These are phyloP conservation scores for Sphaerodactylus townsendi DNA, from an alignment of 2,113 vertebrate species.

Conservation along the genomic window DNA sequence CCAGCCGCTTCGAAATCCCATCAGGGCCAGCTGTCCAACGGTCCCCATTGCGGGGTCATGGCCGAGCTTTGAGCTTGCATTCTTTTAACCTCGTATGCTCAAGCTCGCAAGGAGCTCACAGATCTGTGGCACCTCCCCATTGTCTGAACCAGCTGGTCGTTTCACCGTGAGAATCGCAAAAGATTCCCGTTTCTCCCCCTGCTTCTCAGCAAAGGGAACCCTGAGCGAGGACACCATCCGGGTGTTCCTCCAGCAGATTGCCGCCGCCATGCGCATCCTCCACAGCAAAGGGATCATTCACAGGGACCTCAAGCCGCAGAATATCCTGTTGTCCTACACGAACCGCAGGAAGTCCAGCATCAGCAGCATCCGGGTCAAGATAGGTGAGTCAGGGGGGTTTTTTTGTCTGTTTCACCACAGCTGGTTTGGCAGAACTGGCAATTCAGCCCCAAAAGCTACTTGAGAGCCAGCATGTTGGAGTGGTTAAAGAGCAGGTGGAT, in stretches of 20 bases:
- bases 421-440: no score
- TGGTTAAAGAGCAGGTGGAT: no score
- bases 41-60: no score
- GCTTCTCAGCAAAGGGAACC: conserved; percentile 87
- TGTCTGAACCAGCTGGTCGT: no score
- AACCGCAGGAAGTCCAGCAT: conserved; percentile 85
- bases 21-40: no score
- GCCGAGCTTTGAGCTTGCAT: no score
- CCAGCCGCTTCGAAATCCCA: no score
- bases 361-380: conserved; percentile 94
- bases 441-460: neutral
- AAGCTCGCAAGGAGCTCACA: no score
- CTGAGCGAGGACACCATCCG: conserved; percentile 93
- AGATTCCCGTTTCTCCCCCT: neutral
- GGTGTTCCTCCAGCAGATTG: conserved; percentile 95
- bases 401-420: fast-evolving
- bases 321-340: conserved; percentile 89
- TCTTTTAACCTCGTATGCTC: no score
- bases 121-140: no score
- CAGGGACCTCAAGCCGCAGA: conserved; percentile 95
- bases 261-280: conserved; percentile 92
- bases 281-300: conserved; percentile 97
- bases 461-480: no score
- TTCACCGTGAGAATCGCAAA: no score
- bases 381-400: conserved; percentile 73